Conservation (phyloP, 2,797 vertebrate genomes). For the Gymnocypris eckloni region DNA sequence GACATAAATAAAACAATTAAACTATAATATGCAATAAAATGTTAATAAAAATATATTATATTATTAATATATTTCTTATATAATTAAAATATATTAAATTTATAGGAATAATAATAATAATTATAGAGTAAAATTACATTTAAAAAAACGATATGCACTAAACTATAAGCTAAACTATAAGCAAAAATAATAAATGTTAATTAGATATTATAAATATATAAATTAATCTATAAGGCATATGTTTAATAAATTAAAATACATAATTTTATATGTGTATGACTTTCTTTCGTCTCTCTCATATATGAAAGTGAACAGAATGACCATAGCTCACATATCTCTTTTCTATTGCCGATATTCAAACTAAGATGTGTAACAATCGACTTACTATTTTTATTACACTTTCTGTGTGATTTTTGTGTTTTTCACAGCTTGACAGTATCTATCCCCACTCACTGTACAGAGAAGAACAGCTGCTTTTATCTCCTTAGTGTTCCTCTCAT, state of each 20-base stretch:
- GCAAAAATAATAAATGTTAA: too few relatives aligned
- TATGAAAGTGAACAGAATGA: not conserved
- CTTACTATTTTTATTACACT: not conserved
- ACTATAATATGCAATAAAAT: not conserved
- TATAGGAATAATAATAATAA: too few relatives aligned
- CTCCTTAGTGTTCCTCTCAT: too few relatives aligned
- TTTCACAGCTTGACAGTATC: not conserved
- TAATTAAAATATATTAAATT: too few relatives aligned
- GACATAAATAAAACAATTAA: not conserved
- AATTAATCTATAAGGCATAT: too few relatives aligned
- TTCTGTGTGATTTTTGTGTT: not conserved
- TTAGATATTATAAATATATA: too few relatives aligned
- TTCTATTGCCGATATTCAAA: too few relatives aligned
- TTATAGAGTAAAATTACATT: too few relatives aligned
- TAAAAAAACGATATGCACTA: too few relatives aligned
- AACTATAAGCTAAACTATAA: too few relatives aligned
- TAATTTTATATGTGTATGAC: not conserved
- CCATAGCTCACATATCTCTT: not conserved
- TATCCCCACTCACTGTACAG: not conserved
- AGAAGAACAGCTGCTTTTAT: slow-evolving; percentile 5
- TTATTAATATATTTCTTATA: too few relatives aligned
- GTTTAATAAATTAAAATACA: too few relatives aligned
- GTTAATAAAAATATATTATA: not conserved
- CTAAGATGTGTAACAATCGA: not conserved
- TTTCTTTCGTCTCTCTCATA: not conserved